Evolutionary conservation across 2,113 vertebrate genomes (phyloP).

Genomic region (Laticauda colubrina): DNA sequence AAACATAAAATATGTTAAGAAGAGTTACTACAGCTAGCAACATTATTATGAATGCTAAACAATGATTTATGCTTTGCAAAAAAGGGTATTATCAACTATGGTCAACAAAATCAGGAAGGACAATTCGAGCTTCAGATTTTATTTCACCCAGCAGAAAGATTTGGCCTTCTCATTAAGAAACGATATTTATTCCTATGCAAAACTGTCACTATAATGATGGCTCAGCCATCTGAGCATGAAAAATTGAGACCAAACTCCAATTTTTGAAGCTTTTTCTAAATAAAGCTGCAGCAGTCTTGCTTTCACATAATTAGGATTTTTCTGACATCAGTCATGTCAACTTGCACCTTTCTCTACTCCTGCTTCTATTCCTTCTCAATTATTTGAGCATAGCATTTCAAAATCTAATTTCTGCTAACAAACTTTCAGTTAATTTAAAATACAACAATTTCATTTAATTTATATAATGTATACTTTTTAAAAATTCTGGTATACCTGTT

Average conservation of each 20-base stretch:
- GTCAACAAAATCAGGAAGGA: neutral
- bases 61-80: neutral
- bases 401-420: neutral
- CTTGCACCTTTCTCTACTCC: neutral
- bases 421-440: neutral
- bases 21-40: neutral
- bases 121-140: neutral
- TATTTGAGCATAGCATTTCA: neutral
- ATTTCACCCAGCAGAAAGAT: neutral
- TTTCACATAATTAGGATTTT: neutral
- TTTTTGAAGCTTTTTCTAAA: neutral
- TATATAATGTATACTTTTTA: neutral
- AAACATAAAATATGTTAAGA: neutral
- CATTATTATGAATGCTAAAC: neutral
- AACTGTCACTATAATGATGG: neutral
- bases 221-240: neutral
- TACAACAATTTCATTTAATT: neutral
- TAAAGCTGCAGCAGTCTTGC: neutral
- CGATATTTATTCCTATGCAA: neutral
- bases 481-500: conserved; percentile 76
- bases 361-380: neutral
- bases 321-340: neutral
- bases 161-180: neutral
- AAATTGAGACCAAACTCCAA: neutral
- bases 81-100: neutral